phyloP scores from a whole-genome alignment of 2,888 invertebrate species.

The Girardia tigrina region DNA sequence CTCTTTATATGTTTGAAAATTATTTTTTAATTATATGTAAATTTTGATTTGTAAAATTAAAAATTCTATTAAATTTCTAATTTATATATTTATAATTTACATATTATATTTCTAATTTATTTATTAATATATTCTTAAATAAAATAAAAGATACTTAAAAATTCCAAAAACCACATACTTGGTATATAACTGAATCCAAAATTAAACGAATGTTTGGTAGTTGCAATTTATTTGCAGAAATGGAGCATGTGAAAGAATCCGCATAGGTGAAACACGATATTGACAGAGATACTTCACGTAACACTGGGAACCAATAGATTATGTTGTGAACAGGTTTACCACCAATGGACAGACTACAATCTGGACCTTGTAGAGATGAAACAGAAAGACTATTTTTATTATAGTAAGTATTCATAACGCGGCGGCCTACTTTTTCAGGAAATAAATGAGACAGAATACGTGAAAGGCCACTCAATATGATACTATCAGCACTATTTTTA shows the following conservation, averaged over 20 bases:
- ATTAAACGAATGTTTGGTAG: not conserved
- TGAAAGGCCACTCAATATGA: conserved; percentile 52
- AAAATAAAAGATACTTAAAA: too few relatives aligned
- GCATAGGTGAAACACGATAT: conserved; percentile 43
- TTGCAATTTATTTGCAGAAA: not conserved
- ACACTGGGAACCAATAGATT: conserved; percentile 53
- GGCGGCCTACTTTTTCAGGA: conserved; percentile 43
- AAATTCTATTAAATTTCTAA: too few relatives aligned
- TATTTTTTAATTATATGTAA: too few relatives aligned
- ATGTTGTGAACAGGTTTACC: not conserved
- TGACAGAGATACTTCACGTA: conserved; percentile 51
- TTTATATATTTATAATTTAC: too few relatives aligned
- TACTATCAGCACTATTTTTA: conserved; percentile 53
- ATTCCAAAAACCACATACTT: too few relatives aligned
- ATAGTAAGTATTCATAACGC: conserved; percentile 43
- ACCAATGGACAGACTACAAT: conserved; percentile 23
- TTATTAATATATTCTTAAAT: too few relatives aligned
- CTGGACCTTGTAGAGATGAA: conserved; percentile 32
- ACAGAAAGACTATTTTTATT: conserved; percentile 41
- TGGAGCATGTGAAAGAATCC: not conserved
- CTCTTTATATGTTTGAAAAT: too few relatives aligned
- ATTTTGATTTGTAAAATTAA: too few relatives aligned
- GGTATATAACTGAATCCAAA: not conserved
- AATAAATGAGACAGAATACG: conserved; percentile 50
- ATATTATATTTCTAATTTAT: too few relatives aligned